Evolutionary conservation across 2,113 vertebrate genomes (phyloP).

Genomic region (Brachyhypopomus occidentalis): DNA sequence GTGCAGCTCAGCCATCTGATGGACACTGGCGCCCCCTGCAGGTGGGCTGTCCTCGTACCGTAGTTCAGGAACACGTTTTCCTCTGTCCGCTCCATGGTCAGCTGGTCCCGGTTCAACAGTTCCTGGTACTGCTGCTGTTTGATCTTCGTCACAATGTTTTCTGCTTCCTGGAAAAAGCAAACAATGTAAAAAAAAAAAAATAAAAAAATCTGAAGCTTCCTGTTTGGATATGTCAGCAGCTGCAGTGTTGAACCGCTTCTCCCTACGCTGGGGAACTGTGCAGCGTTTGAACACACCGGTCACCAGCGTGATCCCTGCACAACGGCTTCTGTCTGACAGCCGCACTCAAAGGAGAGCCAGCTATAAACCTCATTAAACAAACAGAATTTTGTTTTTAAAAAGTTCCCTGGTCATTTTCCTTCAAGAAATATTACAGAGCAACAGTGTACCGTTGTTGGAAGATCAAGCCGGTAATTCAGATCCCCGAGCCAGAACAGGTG

Average conservation of each 20-base stretch:
- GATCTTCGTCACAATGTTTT: constrained; percentile 92
- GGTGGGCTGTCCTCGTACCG: constrained; percentile 71
- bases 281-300: not conserved
- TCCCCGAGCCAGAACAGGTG: constrained; percentile 98
- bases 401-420: no score
- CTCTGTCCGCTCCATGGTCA: constrained; percentile 82
- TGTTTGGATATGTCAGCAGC: constrained; percentile 51
- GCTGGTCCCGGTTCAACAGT: constrained; percentile 87
- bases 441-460: constrained; percentile 79
- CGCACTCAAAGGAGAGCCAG: not conserved
- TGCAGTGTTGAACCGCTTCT: constrained; percentile 43
- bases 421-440: not conserved
- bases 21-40: not conserved
- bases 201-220: constrained; percentile 47
- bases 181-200: constrained; percentile 51
- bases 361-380: not conserved
- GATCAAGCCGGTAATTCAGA: constrained; percentile 91
- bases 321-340: not conserved
- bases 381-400: not conserved
- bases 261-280: constrained; percentile 26
- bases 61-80: constrained; percentile 91
- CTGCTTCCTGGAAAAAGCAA: constrained; percentile 86
- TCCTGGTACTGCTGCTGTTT: constrained; percentile 92
- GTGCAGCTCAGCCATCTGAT: no score
- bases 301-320: not conserved